phyloP scores from a whole-genome alignment of 2,888 invertebrate species.

The Perizoma flavofasciatum region DNA sequence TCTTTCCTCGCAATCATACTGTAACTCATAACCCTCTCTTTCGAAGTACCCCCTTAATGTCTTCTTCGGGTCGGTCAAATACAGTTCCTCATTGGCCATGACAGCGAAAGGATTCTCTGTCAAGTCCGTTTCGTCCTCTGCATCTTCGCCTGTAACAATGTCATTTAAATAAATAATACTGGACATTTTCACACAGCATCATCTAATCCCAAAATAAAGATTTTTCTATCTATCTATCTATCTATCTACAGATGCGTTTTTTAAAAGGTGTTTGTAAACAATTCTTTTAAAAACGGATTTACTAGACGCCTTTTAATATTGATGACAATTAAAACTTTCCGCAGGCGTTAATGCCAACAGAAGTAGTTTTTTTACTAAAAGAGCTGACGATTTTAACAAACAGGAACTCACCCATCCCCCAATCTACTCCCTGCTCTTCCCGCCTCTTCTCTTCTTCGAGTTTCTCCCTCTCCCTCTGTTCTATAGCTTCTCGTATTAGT shows the following conservation, averaged over 20 bases:
- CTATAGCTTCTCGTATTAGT: constrained; percentile 66
- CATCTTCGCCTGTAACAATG: constrained; percentile 87
- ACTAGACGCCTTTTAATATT: too few species aligned
- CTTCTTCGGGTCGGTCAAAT: constrained; percentile 97
- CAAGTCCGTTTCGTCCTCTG: constrained; percentile 92
- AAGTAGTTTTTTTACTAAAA: too few species aligned
- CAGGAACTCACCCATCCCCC: constrained; percentile 92
- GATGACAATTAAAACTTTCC: too few species aligned
- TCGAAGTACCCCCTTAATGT: constrained; percentile 97
- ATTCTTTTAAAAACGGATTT: too few species aligned
- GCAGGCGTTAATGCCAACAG: too few species aligned
- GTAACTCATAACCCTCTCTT: constrained; percentile 93
- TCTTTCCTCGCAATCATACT: constrained; percentile 94
- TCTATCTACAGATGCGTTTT: too few species aligned
- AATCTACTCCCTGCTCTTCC: constrained; percentile 91
- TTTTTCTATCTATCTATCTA: too few species aligned
- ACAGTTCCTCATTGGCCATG: constrained; percentile 93
- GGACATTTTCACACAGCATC: neutral
- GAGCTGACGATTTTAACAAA: too few species aligned
- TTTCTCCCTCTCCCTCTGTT: constrained; percentile 77
- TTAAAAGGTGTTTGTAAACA: too few species aligned
- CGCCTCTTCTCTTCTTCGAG: constrained; percentile 78
- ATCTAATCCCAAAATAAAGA: too few species aligned
- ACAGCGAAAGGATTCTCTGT: constrained; percentile 93
- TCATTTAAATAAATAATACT: constrained; percentile 2